Base-by-base conservation (phyloP, 2,888 invertebrate species). In the Oligia fasciuncula region DNA sequence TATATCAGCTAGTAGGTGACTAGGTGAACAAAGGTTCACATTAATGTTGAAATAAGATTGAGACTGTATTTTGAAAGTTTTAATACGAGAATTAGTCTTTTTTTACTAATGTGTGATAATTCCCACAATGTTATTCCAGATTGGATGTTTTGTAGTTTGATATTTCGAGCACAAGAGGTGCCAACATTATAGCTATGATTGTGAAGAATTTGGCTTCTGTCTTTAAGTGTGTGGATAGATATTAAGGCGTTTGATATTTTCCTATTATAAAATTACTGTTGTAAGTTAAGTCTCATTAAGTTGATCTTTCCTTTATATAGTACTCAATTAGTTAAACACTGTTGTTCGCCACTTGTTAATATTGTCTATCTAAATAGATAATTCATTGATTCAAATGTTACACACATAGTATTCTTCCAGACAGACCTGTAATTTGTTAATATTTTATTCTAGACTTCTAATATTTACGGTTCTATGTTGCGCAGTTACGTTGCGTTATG, bases 181-280 rank as follows among this genome's bases (percentile, higher is more conserved):
- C 8, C 29, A 43, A 43, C 3, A 13, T 8, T 46, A n/a, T 4
- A 9, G 23, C 23, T 49, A 17, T 19, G 11, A n/a, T 60, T 62
- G 54, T 43, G 9, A n/a, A 29, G 51, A n/a, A 46, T 14, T 76
- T 54, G 35, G 2, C n/a, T 60, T 57, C 4, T 46, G 6, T n/a
- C 14, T 51, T 51, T 51, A 40, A 49, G 29, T 73, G 29, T 73
- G 23, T 67, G 23, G 17, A 23, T 60, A 80, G 35, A 40, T 74
- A n/a, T 5, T 81, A 74, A 23, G 23, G 2, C 23, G 9, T 54
- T 62, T 68, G 76, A 76, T 82, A 68, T 68, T 62, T 68, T 6
- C 0, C 17, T 62, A 46, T 81, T 80, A 68, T 49, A 62, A 23
- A 67, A 60, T 29, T 40, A 40, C 40, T 78, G 23, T 68, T 77